These are phyloP conservation scores for Rhinella marina DNA, from an alignment of 2,797 vertebrate species.

Conservation along the genomic window DNA sequence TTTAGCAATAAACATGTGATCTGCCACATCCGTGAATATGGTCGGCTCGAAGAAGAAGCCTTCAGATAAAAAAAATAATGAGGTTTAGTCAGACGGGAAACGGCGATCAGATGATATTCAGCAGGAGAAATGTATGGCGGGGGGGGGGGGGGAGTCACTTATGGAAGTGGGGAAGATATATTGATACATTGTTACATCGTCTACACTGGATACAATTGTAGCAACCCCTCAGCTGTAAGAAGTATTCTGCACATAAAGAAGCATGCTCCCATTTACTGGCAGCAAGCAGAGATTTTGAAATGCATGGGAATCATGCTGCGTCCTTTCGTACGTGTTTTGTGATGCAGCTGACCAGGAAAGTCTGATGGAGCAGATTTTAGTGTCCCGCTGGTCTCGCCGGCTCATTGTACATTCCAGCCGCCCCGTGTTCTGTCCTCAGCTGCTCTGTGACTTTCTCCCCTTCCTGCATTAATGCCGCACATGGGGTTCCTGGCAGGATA, in stretches of 20 bases:
- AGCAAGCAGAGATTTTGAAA: too few relatives aligned
- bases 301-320: neutral
- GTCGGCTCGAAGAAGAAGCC: slow-evolving; percentile 91
- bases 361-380: neutral
- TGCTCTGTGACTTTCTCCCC: slow-evolving; percentile 4
- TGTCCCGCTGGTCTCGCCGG: neutral
- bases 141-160: neutral
- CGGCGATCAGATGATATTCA: neutral
- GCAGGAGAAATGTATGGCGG: neutral
- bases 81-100: neutral
- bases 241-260: too few relatives aligned
- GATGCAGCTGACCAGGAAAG: neutral
- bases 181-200: too few relatives aligned
- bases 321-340: neutral
- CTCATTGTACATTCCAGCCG: neutral
- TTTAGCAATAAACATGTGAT: slow-evolving; percentile 84
- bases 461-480: slow-evolving; percentile 38
- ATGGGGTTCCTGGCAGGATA: neutral
- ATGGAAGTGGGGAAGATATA: neutral
- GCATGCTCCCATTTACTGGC: too few relatives aligned
- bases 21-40: slow-evolving; percentile 81
- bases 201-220: too few relatives aligned
- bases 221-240: too few relatives aligned
- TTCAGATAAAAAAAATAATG: slow-evolving; percentile 61
- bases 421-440: neutral